These are phyloP conservation scores for Xyliphius kryptos DNA, from an alignment of 2,113 vertebrate species.

Conservation along the genomic window DNA sequence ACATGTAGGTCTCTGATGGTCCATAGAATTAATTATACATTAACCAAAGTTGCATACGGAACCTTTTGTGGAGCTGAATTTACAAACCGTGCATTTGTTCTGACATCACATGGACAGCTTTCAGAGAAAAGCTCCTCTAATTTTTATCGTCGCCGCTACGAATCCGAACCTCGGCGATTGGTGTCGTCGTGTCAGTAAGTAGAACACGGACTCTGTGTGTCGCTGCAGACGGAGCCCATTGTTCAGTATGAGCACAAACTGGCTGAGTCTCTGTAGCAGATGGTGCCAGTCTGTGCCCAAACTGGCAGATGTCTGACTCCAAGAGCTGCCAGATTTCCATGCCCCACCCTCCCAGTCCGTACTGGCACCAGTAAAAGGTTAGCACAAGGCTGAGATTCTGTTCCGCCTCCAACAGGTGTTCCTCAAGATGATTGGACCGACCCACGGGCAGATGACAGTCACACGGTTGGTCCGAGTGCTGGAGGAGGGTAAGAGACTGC, in stretches of 20 bases:
- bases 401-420: constrained; percentile 70
- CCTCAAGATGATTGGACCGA: constrained; percentile 80
- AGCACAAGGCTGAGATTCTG: constrained; percentile 7
- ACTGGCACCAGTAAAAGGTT: neutral
- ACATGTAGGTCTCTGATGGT: too few species aligned
- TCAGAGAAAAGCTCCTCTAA: too few species aligned
- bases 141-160: too few species aligned
- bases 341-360: neutral
- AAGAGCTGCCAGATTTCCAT: too few species aligned
- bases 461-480: constrained; percentile 76
- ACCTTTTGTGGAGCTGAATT: too few species aligned
- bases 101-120: too few species aligned
- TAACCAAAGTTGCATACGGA: too few species aligned
- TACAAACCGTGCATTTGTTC: too few species aligned
- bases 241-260: constrained; percentile 4
- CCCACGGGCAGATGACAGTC: constrained; percentile 92
- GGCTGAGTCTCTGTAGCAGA: constrained; percentile 40
- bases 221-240: constrained; percentile 25
- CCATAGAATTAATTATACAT: too few species aligned
- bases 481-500: constrained; percentile 77
- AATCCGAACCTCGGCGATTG: neutral
- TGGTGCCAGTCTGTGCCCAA: constrained; percentile 47
- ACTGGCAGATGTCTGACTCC: constrained; percentile 43
- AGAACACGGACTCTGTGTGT: constrained; percentile 17
- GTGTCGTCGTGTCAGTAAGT: neutral